A percentile compares a stretch with the other conserved stretches of the same genome.
Evolutionary conservation across 2,113 vertebrate species (phyloP).

Genomic region (Saiga tatarica): DNA sequence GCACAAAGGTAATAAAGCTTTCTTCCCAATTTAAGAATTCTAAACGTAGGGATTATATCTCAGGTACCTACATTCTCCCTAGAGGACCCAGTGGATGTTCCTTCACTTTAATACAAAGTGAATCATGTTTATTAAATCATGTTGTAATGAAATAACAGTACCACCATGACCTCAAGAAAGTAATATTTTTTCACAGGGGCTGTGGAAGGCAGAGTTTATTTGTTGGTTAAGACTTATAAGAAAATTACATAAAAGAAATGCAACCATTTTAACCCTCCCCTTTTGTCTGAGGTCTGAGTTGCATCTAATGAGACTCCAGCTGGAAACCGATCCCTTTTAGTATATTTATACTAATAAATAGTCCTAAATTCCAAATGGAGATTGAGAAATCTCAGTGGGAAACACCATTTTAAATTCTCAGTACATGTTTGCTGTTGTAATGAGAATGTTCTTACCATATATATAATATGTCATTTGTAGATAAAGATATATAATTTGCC

Average conservation of each 20-base stretch:
- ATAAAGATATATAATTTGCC: constrained; percentile 30
- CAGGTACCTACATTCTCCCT: background rate
- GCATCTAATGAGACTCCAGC: constrained; percentile 25
- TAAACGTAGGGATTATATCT: background rate
- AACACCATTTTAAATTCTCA: constrained; percentile 55
- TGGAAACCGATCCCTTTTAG: constrained; percentile 32
- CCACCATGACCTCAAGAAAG: background rate
- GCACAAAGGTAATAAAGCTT: background rate
- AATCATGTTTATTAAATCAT: background rate
- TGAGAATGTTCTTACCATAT: constrained; percentile 50
- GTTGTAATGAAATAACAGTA: background rate
- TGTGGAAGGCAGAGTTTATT: background rate
- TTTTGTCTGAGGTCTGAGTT: constrained; percentile 32
- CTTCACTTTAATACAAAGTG: background rate
- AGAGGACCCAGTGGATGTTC: background rate
- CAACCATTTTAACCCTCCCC: background rate
- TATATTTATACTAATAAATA: constrained; percentile 37
- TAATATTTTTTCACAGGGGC: background rate
- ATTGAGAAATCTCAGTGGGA: constrained; percentile 52
- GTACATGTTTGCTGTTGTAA: constrained; percentile 43
- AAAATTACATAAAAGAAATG: constrained; percentile 30
- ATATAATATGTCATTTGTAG: constrained; percentile 26
- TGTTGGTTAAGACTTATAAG: background rate
- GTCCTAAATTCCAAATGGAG: constrained; percentile 58
- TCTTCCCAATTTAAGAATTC: background rate